Percentiles rank a stretch among this genome's conserved stretches.
Conservation (phyloP, 92 coral and sea anemone genomes). For the Phenganax marumi region DNA sequence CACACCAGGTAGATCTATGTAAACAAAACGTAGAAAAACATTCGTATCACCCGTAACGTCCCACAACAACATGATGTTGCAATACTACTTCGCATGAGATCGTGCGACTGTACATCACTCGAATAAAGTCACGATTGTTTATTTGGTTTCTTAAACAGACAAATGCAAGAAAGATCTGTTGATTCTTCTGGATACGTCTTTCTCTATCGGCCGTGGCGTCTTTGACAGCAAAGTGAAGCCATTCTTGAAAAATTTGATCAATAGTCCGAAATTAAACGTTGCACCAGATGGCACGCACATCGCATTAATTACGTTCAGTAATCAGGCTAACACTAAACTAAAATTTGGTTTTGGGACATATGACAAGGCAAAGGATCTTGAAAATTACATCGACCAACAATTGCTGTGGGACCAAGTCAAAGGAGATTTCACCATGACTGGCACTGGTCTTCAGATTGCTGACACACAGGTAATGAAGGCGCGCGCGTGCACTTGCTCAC, state of each 20-base stretch:
- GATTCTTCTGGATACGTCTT: conserved; percentile 2
- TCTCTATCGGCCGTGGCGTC: background rate
- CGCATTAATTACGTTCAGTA: conserved; percentile 1
- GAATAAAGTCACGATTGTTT: background rate
- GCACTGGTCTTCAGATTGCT: background rate
- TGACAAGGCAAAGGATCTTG: background rate
- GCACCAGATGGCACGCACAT: background rate
- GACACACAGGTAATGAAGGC: background rate
- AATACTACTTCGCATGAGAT: too few species aligned
- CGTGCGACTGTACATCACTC: too few species aligned
- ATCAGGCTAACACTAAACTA: background rate
- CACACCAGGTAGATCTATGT: background rate
- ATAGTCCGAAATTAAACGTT: background rate
- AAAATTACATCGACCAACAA: background rate
- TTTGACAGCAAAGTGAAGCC: conserved; percentile 17
- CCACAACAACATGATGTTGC: too few species aligned
- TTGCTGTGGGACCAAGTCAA: background rate
- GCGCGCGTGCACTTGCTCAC: too few species aligned
- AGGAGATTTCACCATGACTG: background rate
- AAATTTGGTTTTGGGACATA: background rate
- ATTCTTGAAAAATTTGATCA: background rate
- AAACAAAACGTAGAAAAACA: too few species aligned
- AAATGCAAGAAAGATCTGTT: conserved; percentile 8
- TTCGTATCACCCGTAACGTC: too few species aligned
- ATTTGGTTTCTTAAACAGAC: background rate